These are phyloP conservation scores for Conus canariensis DNA, from an alignment of 2,888 invertebrate genomes.

Conservation along the genomic window DNA sequence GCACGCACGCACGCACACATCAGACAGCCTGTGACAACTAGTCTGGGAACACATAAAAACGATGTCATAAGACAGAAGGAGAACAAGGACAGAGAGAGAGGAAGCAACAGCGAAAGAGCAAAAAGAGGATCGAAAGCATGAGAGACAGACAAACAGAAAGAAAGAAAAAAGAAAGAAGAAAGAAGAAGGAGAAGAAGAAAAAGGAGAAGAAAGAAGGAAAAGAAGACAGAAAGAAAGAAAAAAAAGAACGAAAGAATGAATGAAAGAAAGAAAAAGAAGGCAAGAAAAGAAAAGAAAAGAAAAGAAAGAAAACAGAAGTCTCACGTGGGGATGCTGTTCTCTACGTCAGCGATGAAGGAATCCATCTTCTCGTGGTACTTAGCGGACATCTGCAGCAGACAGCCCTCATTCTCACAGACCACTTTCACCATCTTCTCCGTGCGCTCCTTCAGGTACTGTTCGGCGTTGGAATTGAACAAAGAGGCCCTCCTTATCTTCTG, in stretches of 20 bases:
- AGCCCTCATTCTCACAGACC: not conserved
- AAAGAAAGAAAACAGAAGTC: not conserved
- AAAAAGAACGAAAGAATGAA: not conserved
- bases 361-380: conserved; percentile 35
- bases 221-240: not conserved
- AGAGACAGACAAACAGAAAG: not conserved
- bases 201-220: no score
- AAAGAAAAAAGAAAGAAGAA: no score
- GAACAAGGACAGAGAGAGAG: not conserved
- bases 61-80: no score
- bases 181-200: no score
- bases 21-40: not conserved
- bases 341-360: conserved; percentile 29
- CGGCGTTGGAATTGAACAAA: not conserved
- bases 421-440: conserved; percentile 11
- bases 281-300: no score
- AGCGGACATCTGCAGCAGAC: conserved; percentile 14
- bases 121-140: not conserved
- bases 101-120: not conserved
- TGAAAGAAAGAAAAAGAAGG: no score
- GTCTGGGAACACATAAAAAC: no score
- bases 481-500: not conserved
- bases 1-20: not conserved
- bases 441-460: conserved; percentile 28
- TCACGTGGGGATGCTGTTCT: conserved; percentile 44